A percentile compares a stretch with the other conserved stretches of the same genome.
Evolutionary conservation across 53 echinoderm and acorn worm species (phyloP).

Genomic region (Crossaster papposus): DNA sequence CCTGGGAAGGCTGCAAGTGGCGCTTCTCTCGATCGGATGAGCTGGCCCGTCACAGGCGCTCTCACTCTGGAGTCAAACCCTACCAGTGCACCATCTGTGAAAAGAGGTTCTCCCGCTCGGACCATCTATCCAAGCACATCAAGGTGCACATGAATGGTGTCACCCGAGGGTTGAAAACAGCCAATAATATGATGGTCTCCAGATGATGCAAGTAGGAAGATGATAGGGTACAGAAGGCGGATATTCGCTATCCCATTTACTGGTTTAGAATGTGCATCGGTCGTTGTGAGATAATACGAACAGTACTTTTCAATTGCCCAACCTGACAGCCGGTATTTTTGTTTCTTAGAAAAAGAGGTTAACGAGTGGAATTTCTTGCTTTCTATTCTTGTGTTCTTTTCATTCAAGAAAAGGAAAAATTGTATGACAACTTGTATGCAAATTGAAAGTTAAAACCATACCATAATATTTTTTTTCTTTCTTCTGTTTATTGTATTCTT

Average conservation of each 20-base stretch:
- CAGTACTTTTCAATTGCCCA: background rate
- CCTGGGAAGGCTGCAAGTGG: conserved; percentile 99
- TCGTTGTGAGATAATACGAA: background rate
- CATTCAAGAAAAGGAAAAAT: background rate
- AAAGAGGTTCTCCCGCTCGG: conserved; percentile 94
- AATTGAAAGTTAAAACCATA: background rate
- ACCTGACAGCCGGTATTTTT: background rate
- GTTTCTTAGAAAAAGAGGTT: background rate
- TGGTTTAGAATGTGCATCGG: background rate
- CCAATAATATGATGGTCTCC: conserved; percentile 4
- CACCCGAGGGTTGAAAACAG: conserved; percentile 68
- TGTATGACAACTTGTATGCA: background rate
- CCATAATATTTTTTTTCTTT: background rate
- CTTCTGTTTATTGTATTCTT: background rate
- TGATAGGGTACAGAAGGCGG: background rate
- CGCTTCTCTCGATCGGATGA: conserved; percentile 96
- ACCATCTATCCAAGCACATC: conserved; percentile 96
- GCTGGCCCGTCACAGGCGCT: conserved; percentile 95
- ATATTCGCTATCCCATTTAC: background rate
- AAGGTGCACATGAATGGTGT: conserved; percentile 95
- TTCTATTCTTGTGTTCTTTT: background rate
- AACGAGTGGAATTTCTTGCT: background rate
- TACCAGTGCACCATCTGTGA: conserved; percentile 97
- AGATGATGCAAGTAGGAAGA: conserved; percentile 20
- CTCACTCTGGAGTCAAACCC: conserved; percentile 96